Conservation (phyloP, 2,888 invertebrate genomes). For the Eledone cirrhosa region DNA sequence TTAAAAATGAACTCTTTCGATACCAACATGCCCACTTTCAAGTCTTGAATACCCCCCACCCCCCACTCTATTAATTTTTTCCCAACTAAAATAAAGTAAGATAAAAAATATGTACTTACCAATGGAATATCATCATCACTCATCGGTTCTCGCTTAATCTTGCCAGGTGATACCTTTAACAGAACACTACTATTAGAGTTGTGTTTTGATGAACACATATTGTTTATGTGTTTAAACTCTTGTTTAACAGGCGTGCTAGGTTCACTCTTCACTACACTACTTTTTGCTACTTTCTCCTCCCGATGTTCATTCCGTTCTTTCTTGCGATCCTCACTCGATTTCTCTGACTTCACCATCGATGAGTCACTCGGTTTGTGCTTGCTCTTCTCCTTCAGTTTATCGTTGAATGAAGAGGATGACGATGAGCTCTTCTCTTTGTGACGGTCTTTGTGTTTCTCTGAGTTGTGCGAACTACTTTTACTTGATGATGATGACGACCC, state of each 20-base stretch:
- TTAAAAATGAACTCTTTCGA: no score
- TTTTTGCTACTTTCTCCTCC: conserved; percentile 6
- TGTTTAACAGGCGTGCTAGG: background rate
- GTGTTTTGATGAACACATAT: conserved; percentile 19
- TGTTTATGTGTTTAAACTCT: conserved; percentile 20
- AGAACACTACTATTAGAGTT: background rate
- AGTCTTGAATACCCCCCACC: no score
- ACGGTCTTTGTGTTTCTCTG: conserved; percentile 40
- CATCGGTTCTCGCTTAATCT: conserved; percentile 41
- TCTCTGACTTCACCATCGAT: conserved; percentile 27
- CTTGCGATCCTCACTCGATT: conserved; percentile 2
- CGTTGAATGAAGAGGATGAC: conserved; percentile 34
- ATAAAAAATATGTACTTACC: conserved; percentile 35
- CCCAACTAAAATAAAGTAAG: background rate
- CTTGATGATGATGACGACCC: conserved; percentile 33
- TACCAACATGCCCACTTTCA: no score
- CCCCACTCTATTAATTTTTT: no score
- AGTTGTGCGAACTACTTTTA: conserved; percentile 38
- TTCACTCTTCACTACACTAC: background rate
- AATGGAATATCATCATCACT: conserved; percentile 48
- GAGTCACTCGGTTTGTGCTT: conserved; percentile 32
- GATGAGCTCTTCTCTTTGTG: conserved; percentile 38
- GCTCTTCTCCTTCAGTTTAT: conserved; percentile 28
- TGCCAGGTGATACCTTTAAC: conserved; percentile 27
- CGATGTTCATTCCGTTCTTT: background rate